phyloP scores from a whole-genome alignment of 2,797 vertebrate species.

The Liparis tanakae region DNA sequence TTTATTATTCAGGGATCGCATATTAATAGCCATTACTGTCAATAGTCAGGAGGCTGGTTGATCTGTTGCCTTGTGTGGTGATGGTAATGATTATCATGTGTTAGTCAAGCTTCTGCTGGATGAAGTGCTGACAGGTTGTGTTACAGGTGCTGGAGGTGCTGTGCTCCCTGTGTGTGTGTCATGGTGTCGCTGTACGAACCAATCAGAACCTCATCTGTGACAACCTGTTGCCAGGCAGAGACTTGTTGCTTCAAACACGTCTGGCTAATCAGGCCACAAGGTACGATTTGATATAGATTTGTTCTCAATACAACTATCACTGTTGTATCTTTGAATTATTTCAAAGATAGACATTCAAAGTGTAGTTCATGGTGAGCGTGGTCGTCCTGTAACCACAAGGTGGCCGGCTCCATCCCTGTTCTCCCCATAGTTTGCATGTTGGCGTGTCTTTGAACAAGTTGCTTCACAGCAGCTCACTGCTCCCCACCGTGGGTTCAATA shows the following conservation, averaged over 20 bases:
- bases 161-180: conserved; percentile 94
- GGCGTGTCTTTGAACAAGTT: too few species aligned
- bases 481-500: too few species aligned
- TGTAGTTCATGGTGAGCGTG: too few species aligned
- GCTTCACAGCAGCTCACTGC: too few species aligned
- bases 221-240: conserved; percentile 91
- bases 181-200: conserved; percentile 92
- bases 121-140: conserved; percentile 55
- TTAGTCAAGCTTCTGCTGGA: conserved; percentile 35
- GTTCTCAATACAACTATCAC: not conserved
- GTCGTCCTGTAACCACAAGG: too few species aligned
- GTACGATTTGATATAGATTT: conserved; percentile 70
- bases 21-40: not conserved
- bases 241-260: conserved; percentile 92
- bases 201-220: conserved; percentile 97
- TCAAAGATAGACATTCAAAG: not conserved
- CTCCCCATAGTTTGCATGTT: too few species aligned
- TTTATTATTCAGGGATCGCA: too few species aligned
- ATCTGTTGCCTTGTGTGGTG: conserved; percentile 6
- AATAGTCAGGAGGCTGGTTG: not conserved
- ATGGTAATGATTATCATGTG: conserved; percentile 25
- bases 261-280: conserved; percentile 94
- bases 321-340: conserved; percentile 5
- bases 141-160: conserved; percentile 93
- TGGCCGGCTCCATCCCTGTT: too few species aligned